Conservation (phyloP, 1,140 invertebrate species). For the Dendrolimus punctatus region DNA sequence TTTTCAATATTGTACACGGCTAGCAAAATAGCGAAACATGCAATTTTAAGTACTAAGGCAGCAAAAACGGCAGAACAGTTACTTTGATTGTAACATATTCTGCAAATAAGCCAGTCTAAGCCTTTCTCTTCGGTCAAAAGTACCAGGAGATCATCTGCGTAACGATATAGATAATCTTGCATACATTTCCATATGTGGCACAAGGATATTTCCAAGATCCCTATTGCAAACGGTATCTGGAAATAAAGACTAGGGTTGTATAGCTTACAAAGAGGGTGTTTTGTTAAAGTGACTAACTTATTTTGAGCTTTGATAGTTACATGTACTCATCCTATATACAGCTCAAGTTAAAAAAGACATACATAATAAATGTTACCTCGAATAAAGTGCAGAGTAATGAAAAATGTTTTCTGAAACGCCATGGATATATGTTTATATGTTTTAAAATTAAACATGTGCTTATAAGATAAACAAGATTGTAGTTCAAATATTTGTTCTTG, state of each 20-base stretch:
- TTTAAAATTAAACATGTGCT: constrained; percentile 12
- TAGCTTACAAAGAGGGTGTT: too few species aligned
- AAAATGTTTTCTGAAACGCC: constrained; percentile 3
- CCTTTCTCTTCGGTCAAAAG: constrained; percentile 18
- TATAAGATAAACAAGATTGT: constrained; percentile 16
- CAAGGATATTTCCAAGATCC: constrained; percentile 27
- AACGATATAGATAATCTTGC: constrained; percentile 23
- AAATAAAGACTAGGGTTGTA: not conserved
- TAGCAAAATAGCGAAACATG: constrained; percentile 27
- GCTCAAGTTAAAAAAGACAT: too few species aligned
- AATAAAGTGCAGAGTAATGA: constrained; percentile 8
- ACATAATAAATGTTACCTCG: constrained; percentile 12
- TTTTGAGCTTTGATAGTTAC: too few species aligned
- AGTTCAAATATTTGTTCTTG: constrained; percentile 11
- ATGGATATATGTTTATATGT: constrained; percentile 10
- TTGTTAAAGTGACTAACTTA: too few species aligned
- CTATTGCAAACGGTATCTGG: constrained; percentile 25
- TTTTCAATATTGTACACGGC: constrained; percentile 15
- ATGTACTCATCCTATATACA: too few species aligned
- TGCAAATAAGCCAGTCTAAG: constrained; percentile 29
- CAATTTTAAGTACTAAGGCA: constrained; percentile 21
- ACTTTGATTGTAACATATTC: constrained; percentile 26
- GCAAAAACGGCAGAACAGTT: constrained; percentile 25
- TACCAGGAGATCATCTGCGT: constrained; percentile 34
- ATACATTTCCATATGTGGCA: constrained; percentile 28